Base-by-base conservation (phyloP, 2,113 vertebrate genomes). In the Corythaixoides concolor region DNA sequence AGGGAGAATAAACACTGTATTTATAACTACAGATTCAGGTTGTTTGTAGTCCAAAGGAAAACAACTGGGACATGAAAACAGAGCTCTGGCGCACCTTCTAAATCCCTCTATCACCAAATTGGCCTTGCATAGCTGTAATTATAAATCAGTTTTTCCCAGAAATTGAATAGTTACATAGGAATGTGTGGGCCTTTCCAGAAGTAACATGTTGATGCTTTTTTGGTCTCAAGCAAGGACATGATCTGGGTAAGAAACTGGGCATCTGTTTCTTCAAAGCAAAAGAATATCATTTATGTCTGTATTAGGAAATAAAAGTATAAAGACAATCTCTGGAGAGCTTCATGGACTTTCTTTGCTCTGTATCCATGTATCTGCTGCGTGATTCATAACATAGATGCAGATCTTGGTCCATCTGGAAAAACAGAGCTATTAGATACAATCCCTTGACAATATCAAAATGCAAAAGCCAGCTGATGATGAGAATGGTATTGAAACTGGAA, bases 331-430 rank as follows among this genome's bases (percentile, higher is more conserved):
- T 80, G 35, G 75, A 96, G 85, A 93, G 41, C 64, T 84, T 63
- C 49, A 70, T 2, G 0, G 67, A 32, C 56, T 72, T 73, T 39
- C 49, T 94, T 95, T 85, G 67, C 83, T 95, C 64, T 69, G 23
- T 35, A 79, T 82, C 41, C 50, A 30, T 30, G 11, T 90, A 88
- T 93, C 85, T 93, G 41, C 45, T 76, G 9, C n/a, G 53, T 96
- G 95, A 94, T 88, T 94, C 79, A 95, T 5, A 64, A 55, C 37
- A 70, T 5, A 91, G 90, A 96, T 88, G 67, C 16, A 84, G 72
- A 94, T 90, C 88, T 90, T 84, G 41, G 60, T 92, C 76, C 43
- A 86, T 6, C 14, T 15, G 86, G 93, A 62, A 70, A 80, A 81
- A 47, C 28, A 53, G 33, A 77, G 35, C 76, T 93, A 72, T 94